Conservation (phyloP, 2,113 vertebrate species). For the Campylorhamphus procurvoides region DNA sequence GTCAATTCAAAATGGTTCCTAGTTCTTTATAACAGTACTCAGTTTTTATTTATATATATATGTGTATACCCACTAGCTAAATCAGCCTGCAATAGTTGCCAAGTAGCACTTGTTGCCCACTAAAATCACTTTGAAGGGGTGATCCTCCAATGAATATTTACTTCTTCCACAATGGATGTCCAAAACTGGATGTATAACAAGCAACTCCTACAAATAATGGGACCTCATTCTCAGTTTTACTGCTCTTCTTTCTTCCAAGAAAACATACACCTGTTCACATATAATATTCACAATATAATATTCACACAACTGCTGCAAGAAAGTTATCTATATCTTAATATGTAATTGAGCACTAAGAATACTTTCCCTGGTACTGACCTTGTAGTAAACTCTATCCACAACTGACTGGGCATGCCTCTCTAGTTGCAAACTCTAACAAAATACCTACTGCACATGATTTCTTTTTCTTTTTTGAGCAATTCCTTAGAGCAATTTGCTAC, state of each 20-base stretch:
- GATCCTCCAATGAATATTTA: background rate
- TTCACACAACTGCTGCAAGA: background rate
- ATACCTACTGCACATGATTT: background rate
- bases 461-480: background rate
- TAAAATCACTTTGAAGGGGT: background rate
- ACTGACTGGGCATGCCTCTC: background rate
- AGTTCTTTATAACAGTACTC: background rate
- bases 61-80: background rate
- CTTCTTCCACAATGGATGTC: background rate
- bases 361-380: background rate
- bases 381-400: rapidly evolving
- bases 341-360: background rate
- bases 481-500: background rate
- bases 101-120: background rate
- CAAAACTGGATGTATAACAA: background rate
- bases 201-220: background rate
- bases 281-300: background rate
- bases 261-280: background rate
- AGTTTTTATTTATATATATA: background rate
- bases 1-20: background rate
- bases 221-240: background rate
- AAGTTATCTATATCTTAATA: background rate
- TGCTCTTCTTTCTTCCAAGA: background rate
- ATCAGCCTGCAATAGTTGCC: background rate
- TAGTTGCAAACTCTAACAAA: background rate